phyloP scores from a whole-genome alignment of 2,113 vertebrate genomes.

The Lepus timidus region DNA sequence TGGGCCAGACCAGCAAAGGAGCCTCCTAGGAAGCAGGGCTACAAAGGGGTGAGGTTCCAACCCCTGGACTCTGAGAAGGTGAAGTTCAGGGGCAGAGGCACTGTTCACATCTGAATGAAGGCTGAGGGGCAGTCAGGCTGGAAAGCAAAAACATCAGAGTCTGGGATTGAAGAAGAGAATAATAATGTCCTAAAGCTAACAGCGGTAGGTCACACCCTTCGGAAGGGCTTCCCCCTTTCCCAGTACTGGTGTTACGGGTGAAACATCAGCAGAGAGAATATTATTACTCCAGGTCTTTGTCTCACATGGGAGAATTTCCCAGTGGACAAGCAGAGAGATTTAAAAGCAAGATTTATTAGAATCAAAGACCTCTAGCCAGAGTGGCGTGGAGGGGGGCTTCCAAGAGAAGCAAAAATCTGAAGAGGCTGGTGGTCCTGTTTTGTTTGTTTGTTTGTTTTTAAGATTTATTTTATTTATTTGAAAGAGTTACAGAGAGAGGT shows the following conservation, averaged over 20 bases:
- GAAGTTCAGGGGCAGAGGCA: not conserved
- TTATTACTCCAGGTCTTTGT: too few species aligned
- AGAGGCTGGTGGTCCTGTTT: too few species aligned
- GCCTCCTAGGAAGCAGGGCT: not conserved
- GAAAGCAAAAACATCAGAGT: not conserved
- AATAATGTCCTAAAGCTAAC: not conserved
- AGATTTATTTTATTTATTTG: too few species aligned
- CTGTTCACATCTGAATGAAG: not conserved
- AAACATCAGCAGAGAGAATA: too few species aligned
- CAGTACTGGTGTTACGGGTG: not conserved
- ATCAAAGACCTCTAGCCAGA: too few species aligned
- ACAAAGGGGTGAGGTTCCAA: not conserved
- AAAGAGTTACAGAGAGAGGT: too few species aligned
- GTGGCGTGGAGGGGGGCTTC: too few species aligned
- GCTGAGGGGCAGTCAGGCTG: not conserved
- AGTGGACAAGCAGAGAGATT: too few species aligned
- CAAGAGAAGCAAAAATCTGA: too few species aligned
- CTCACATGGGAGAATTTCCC: too few species aligned
- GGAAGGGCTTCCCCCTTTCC: not conserved
- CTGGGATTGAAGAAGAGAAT: not conserved
- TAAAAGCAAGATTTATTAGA: too few species aligned
- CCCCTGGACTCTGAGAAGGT: not conserved
- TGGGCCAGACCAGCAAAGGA: not conserved
- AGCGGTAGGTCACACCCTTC: not conserved
- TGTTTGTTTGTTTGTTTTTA: too few species aligned